Evolutionary conservation across 2,113 vertebrate species (phyloP).

Genomic region (Tupaia tana): DNA sequence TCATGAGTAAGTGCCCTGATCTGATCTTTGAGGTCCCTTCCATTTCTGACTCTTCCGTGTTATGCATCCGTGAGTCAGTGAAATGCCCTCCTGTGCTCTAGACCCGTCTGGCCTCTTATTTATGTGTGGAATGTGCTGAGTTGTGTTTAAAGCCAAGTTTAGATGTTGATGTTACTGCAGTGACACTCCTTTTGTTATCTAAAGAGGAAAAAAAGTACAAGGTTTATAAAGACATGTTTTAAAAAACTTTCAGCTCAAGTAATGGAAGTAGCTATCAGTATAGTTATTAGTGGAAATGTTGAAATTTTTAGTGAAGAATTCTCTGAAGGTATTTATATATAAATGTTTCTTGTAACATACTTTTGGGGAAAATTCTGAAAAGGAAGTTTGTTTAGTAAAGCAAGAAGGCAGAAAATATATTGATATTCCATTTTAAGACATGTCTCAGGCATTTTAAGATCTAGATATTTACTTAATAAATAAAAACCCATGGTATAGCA

Average conservation of each 20-base stretch:
- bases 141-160: constrained; percentile 43
- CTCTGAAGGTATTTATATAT: not conserved
- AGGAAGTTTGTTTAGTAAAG: constrained; percentile 49
- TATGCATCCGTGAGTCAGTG: not conserved
- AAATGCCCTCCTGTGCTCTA: not conserved
- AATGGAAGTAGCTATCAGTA: constrained; percentile 41
- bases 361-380: constrained; percentile 14
- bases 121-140: constrained; percentile 66
- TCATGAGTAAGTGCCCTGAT: not conserved
- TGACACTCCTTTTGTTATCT: constrained; percentile 37
- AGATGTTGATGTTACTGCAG: constrained; percentile 25
- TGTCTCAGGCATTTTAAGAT: constrained; percentile 17
- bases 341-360: not conserved
- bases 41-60: not conserved
- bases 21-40: not conserved
- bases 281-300: not conserved
- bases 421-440: not conserved
- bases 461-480: constrained; percentile 34
- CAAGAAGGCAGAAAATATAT: constrained; percentile 8
- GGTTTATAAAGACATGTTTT: constrained; percentile 35
- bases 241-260: constrained; percentile 7
- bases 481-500: not conserved
- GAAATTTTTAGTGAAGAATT: constrained; percentile 40
- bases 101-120: constrained; percentile 8
- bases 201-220: not conserved